phyloP scores from a whole-genome alignment of 2,888 invertebrate genomes.

The Melolontha melolontha region DNA sequence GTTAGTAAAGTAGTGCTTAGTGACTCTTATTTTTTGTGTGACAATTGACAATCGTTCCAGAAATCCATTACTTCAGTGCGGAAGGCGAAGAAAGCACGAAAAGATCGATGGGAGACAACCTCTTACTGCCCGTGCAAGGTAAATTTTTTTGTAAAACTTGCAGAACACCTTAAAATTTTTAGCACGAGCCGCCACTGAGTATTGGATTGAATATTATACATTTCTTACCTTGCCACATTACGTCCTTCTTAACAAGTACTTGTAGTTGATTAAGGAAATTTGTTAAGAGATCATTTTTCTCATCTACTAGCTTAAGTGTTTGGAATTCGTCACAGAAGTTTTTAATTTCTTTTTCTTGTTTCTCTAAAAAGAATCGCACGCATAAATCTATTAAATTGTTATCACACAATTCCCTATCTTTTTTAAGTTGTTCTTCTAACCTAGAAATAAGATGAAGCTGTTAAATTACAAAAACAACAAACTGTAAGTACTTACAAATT shows the following conservation, averaged over 20 bases:
- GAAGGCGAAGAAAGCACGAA: no score
- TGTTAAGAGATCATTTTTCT: slow-evolving; percentile 90
- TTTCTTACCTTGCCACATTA: slow-evolving; percentile 76
- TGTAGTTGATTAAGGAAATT: slow-evolving; percentile 81
- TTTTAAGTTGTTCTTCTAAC: slow-evolving; percentile 71
- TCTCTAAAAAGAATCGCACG: slow-evolving; percentile 84
- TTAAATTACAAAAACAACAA: not conserved
- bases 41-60: no score
- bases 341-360: slow-evolving; percentile 78
- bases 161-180: no score
- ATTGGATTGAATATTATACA: not conserved
- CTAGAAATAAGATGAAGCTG: slow-evolving; percentile 58
- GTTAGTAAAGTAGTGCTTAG: no score
- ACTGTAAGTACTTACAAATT: slow-evolving; percentile 68
- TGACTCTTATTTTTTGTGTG: no score
- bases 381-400: slow-evolving; percentile 81
- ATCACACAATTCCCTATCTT: slow-evolving; percentile 79
- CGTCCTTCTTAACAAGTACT: slow-evolving; percentile 76
- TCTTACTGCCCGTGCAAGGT: no score
- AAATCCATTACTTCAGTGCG: no score
- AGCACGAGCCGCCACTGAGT: no score
- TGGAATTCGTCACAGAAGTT: slow-evolving; percentile 86
- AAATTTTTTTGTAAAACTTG: no score
- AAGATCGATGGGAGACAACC: no score
- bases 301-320: slow-evolving; percentile 84